These are phyloP conservation scores for Lissonota sp. DNA, from an alignment of 2,888 invertebrate genomes.

Conservation along the genomic window DNA sequence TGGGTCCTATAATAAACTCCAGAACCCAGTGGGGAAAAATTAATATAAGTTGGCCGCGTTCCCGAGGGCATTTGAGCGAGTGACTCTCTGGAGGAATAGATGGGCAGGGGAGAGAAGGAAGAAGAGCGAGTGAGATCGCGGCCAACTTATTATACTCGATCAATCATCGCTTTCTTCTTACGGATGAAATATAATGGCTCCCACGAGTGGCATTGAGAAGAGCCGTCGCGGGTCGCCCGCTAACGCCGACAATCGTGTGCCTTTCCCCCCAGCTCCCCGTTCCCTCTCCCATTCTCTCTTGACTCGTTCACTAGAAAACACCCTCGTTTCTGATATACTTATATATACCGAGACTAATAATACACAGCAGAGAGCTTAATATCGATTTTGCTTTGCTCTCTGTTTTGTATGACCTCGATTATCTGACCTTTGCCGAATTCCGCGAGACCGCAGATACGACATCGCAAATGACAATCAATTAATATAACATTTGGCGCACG, in stretches of 20 bases:
- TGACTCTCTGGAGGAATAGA: constrained; percentile 36
- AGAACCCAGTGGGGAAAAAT: constrained; percentile 54
- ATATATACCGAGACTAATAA: background rate
- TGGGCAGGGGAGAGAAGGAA: constrained; percentile 1
- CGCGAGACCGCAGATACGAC: constrained; percentile 9
- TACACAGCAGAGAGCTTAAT: constrained; percentile 37
- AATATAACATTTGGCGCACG: background rate
- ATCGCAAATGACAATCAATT: background rate
- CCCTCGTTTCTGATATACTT: constrained; percentile 45
- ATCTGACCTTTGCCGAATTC: constrained; percentile 53
- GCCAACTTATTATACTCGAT: constrained; percentile 63
- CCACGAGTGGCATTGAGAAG: constrained; percentile 63
- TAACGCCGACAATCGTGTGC: constrained; percentile 45
- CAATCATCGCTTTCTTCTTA: constrained; percentile 62
- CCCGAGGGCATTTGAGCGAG: constrained; percentile 42
- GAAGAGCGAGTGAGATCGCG: constrained; percentile 23
- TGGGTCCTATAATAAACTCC: constrained; percentile 57
- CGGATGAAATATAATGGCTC: constrained; percentile 64
- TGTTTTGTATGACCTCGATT: constrained; percentile 44
- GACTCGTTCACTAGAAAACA: constrained; percentile 6
- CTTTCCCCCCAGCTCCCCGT: constrained; percentile 1
- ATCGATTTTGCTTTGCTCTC: constrained; percentile 50
- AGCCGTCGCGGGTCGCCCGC: constrained; percentile 55
- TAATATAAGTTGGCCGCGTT: constrained; percentile 62
- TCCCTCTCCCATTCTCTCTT: constrained; percentile 8